Evolutionary conservation across 2,888 invertebrate species (phyloP), one percentile per base, ranked within the genome.

Genomic region (Plagodis dolabraria): DNA sequence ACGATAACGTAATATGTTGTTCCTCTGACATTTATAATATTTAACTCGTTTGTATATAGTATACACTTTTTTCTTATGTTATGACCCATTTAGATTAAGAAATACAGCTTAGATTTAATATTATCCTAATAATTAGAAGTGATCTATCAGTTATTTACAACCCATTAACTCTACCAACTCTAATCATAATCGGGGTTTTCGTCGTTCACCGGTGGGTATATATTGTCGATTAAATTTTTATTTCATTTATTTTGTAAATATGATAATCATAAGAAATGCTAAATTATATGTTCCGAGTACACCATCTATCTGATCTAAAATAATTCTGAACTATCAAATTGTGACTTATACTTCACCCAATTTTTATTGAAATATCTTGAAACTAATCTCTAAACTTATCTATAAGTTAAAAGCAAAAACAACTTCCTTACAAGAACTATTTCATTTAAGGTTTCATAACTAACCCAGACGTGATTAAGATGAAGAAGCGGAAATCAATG

Each of bases 401-500:
- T n/a, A n/a, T n/a, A n/a, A n/a, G n/a, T n/a, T n/a, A 22, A 2
- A 22, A 22, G 22, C 22, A 22, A 22, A 22, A 22, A 22, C 22
- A 22, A 22, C 22, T 22, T 22, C 22, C 22, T 22, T 22, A 22
- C 22, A 22, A 22, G 22, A 22, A 22, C 22, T 22, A 22, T 22
- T 22, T 49, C 40, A 49, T 49, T 50, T 50, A 33, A 33, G 43
- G 43, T 42, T 50, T 43, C 42, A 33, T 50, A 50, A 34, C 34
- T 42, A 8, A 44, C 5, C 5, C 33, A 34, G n/a, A n/a, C 1
- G 33, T 60, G 40, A 60, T 66, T 53, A 60, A 61, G 49, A 36
- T 53, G 44, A 63, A 57, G 47, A 61, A 64, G 62, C 65, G 59
- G 62, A 69, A 65, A 63, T 43, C 44, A 47, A 49, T 58, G 44